Conservation (phyloP, 2,113 vertebrate genomes). For the Cynoglossus semilaevis region DNA sequence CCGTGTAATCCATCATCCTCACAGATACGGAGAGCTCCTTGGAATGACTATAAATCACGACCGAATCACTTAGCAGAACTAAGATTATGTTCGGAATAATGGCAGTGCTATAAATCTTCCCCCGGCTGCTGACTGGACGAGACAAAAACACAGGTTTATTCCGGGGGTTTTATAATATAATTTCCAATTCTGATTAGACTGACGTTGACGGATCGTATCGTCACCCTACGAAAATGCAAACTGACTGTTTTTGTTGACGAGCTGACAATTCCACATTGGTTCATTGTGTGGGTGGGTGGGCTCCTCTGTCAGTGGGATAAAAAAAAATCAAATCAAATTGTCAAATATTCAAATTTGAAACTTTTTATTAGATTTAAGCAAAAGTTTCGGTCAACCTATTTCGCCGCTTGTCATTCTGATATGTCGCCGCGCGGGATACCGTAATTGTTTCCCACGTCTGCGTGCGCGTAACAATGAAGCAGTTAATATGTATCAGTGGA, state of each 20-base stretch:
- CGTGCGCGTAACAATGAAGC: not conserved
- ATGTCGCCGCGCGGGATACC: not conserved
- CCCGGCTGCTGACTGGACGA: constrained; percentile 56
- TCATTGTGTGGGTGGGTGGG: constrained; percentile 63
- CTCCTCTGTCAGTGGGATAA: constrained; percentile 26
- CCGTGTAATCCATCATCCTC: constrained; percentile 72
- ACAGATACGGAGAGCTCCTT: constrained; percentile 51
- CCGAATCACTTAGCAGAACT: constrained; percentile 62
- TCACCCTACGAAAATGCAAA: constrained; percentile 58
- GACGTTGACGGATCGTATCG: constrained; percentile 74
- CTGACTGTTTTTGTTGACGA: constrained; percentile 56
- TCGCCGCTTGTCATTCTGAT: not conserved
- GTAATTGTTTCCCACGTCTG: not conserved
- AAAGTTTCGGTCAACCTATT: constrained; percentile 34
- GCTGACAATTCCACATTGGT: constrained; percentile 51
- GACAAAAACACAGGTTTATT: constrained; percentile 57
- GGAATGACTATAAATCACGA: constrained; percentile 71
- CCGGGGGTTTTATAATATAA: constrained; percentile 59
- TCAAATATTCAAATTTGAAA: constrained; percentile 38
- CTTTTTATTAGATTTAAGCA: constrained; percentile 34
- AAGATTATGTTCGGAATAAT: constrained; percentile 76
- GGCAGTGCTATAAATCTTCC: constrained; percentile 71
- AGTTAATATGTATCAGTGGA: constrained; percentile 33
- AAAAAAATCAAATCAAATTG: constrained; percentile 54
- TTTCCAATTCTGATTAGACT: constrained; percentile 64